Percentiles rank a stretch among this genome's conserved stretches.
These are phyloP conservation scores for Paedocypris micromegethes DNA, from an alignment of 2,797 vertebrate species.

Conservation along the genomic window DNA sequence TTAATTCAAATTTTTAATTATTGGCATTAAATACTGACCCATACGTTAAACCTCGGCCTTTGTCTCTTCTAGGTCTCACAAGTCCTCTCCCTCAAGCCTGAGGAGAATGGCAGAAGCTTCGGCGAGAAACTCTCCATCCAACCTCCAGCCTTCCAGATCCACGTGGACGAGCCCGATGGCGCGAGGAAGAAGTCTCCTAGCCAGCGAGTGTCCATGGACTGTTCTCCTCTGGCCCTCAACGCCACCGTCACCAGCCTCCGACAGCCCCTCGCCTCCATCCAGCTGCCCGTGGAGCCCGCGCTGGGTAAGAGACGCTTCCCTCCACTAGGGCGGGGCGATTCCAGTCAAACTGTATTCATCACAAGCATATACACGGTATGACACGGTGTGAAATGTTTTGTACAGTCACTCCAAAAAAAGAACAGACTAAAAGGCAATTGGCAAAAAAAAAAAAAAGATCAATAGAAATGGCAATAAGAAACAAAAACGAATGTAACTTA, in stretches of 20 bases:
- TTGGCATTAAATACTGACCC: too few species aligned
- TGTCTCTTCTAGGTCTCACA: slow-evolving; percentile 50
- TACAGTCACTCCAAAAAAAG: too few species aligned
- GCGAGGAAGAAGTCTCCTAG: slow-evolving; percentile 61
- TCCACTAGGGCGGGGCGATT: too few species aligned
- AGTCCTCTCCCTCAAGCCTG: slow-evolving; percentile 62
- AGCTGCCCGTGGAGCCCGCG: slow-evolving; percentile 76
- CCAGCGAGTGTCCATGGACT: slow-evolving; percentile 48
- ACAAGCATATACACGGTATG: too few species aligned
- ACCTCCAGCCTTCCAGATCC: slow-evolving; percentile 77
- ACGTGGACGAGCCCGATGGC: slow-evolving; percentile 73
- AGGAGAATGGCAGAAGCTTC: slow-evolving; percentile 59
- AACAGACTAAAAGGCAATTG: too few species aligned
- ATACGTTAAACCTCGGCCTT: too few species aligned
- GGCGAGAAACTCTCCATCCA: slow-evolving; percentile 64
- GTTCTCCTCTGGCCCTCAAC: slow-evolving; percentile 61
- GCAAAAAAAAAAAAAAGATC: too few species aligned
- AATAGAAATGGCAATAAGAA: too few species aligned
- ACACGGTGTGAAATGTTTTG: too few species aligned
- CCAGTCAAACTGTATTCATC: too few species aligned
- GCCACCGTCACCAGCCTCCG: slow-evolving; percentile 68
- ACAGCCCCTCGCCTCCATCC: slow-evolving; percentile 78
- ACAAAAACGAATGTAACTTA: too few species aligned
- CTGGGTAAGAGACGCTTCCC: slow-evolving; percentile 67
- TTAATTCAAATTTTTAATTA: too few species aligned